Base-by-base conservation (phyloP, 2,888 invertebrate genomes). In the Lepidochrysops patricia region DNA sequence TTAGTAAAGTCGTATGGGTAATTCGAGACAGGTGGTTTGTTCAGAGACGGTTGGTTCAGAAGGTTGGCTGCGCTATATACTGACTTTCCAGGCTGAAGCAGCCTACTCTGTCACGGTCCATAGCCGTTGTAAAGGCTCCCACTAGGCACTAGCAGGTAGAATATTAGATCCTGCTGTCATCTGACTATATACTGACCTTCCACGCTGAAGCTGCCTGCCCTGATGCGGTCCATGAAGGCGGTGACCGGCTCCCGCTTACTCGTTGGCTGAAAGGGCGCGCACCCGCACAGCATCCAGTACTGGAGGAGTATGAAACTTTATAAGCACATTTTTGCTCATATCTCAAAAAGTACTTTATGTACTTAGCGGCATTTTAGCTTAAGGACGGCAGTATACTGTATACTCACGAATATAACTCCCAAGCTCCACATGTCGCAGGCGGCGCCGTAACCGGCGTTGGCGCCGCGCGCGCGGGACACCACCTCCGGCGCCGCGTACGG, bases 401-500 rank as follows among this genome's bases (percentile, higher is more conserved):
- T 19, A 80, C 91, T 88, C 69, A 94, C 94, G 78, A 98, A 87
- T 66, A 98, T 96, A 1, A 98, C 98, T 0, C 99, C 99, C 0
- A 99, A 90, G 68, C 97, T 97, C 97, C 98, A 99, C 62, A 98
- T 88, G 87, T 99, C 99, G 88, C 98, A 98, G 73, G 95, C 94
- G 77, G 97, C 95, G 66, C 97, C 96, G 85, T 98, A 98, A 29
- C 95, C 94, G 4, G 85, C 82, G 37, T 79, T 77, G 19, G 74
- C 68, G 23, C 84, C 70, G 25, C 83, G 72, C 61, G 83, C 75
- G 78, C 92, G 79, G 0, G 82, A 77, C 50, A 99, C 90, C 9
- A 98, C 96, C 79, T 99, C 98, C 0, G 98, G 98, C 0, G 98
- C 98, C 0, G 98, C 98, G 85, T 98, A 99, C 71, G 95, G 95